Conservation (phyloP, 1,140 invertebrate species). For the Diploscapter pachys region DNA sequence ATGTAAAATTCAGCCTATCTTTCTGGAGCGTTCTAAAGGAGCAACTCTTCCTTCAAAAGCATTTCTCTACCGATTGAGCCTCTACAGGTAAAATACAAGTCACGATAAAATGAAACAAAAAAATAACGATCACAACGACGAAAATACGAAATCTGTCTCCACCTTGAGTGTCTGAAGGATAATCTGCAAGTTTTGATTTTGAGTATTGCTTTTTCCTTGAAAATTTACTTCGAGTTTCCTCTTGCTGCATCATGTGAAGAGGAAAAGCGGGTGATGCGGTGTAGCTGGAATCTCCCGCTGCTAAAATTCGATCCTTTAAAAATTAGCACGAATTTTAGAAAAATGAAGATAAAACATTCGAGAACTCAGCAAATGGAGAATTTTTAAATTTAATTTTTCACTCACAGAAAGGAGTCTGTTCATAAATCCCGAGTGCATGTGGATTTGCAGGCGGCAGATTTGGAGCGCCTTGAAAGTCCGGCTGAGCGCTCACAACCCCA, state of each 20-base stretch:
- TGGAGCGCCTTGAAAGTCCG: neutral
- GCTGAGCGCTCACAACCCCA: conserved; percentile 13
- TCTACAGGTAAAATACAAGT: conserved; percentile 7
- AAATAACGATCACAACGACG: conserved; percentile 1
- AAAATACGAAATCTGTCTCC: conserved; percentile 4
- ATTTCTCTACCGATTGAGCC: no score
- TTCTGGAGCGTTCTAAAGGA: no score
- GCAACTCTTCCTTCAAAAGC: no score
- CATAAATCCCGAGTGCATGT: conserved; percentile 42
- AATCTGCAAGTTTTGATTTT: conserved; percentile 21
- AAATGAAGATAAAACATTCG: neutral
- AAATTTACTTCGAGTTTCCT: conserved; percentile 6
- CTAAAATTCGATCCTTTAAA: conserved; percentile 29
- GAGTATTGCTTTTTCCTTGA: conserved; percentile 15
- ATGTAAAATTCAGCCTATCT: no score
- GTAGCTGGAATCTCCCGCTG: conserved; percentile 43
- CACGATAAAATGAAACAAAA: conserved; percentile 19
- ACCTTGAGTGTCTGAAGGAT: conserved; percentile 11
- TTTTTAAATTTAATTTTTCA: conserved; percentile 15
- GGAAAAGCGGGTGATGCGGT: conserved; percentile 40
- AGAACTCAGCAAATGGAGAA: neutral
- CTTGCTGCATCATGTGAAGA: conserved; percentile 20
- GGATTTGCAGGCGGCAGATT: conserved; percentile 9
- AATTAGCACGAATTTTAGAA: conserved; percentile 11
- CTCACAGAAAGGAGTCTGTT: conserved; percentile 48